A percentile compares a stretch with the other conserved stretches of the same genome.
phyloP scores from a whole-genome alignment of 2,797 vertebrate species.

The Malurus splendens region DNA sequence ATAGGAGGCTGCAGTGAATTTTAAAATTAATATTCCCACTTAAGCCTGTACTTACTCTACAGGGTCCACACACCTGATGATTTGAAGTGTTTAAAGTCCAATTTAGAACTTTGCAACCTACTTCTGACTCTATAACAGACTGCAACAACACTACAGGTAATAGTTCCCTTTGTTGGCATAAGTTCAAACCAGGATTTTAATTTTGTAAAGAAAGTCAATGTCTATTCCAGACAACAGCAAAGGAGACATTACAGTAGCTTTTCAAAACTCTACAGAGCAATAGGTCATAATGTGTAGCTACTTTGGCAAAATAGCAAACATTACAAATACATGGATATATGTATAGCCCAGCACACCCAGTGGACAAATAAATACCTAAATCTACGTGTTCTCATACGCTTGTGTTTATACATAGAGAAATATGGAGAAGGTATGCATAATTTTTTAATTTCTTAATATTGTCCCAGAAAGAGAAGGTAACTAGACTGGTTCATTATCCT shows the following conservation, averaged over 20 bases:
- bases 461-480: neutral
- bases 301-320: neutral
- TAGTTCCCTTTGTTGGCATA: neutral
- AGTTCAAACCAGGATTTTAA: neutral
- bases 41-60: neutral
- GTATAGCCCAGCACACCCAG: neutral
- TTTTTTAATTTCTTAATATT: neutral
- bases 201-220: neutral
- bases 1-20: neutral
- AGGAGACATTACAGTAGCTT: neutral
- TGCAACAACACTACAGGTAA: neutral
- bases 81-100: neutral
- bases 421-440: neutral
- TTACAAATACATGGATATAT: neutral
- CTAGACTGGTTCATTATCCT: neutral
- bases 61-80: neutral
- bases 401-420: neutral
- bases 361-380: neutral
- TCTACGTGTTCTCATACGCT: neutral
- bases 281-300: neutral
- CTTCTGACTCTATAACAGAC: neutral
- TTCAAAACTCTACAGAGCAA: neutral
- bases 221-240: neutral
- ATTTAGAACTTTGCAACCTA: neutral
- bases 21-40: neutral